Evolutionary conservation across 2,113 vertebrate species (phyloP), one percentile per base, ranked within the genome.

Genomic region (Perca schrenkii): DNA sequence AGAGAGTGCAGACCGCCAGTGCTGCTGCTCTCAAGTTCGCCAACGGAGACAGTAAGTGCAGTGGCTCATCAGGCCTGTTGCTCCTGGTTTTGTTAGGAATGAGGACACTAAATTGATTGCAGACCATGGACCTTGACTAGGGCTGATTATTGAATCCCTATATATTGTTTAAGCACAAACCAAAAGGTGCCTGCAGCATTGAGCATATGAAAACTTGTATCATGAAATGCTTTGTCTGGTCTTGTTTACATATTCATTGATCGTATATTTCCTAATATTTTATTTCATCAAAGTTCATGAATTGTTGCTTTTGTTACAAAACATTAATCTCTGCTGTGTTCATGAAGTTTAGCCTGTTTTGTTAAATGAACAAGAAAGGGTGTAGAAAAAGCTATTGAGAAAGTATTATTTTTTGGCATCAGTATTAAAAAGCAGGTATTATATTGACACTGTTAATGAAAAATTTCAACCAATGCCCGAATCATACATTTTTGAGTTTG

Each of bases 1-100:
- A 98, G 68, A 97, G 98, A 93, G 96, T 97, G 0, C 95, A 92
- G 36, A 93, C 85, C 12, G 92, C 97, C 92, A 96, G 95, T 0
- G 22, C 94, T 0, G 96, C 96, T 0, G 96, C 97, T 4, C 96
- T 97, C 34, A 93, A 95, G 82, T 99, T 99, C 2, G 94, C 96
- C 0, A 95, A 97, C 0, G 88, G 95, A 17, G 96, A 98, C 36
- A 97, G 98, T 99, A 85, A 94, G 97, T 88, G 61, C 43, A 46
- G 22, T 6, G 49, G 10, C 11, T 74, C 40, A 16, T 50, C 13
- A 17, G 17, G 19, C 16, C 25, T 40, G 43, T 56, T 25, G 31
- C n/a, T 64, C 6, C 7, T 80, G n/a, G 5, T 13, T 52, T 78
- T 50, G 47, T 60, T 60, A 46, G 66, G 6, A 17, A 28, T 72